Base-by-base conservation (phyloP, 2,113 vertebrate species). In the Cyprinodon brontotheroides region DNA sequence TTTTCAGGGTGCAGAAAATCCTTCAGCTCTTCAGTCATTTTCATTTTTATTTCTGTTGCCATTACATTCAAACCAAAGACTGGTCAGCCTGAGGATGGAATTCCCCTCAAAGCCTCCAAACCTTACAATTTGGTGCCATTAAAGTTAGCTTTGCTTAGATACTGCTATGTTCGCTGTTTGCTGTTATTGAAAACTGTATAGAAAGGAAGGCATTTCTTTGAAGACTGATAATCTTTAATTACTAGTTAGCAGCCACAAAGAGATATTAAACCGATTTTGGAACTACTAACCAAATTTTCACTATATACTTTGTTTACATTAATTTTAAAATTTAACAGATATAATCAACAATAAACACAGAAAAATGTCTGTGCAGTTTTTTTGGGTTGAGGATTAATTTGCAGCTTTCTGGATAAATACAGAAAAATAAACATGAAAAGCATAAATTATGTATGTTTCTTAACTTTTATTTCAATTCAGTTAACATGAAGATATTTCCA, bases 41-140 rank as follows among this genome's bases (percentile, higher is more conserved):
- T 70, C 38, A 45, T 68, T 22, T 38, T 50, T 50, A 17, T 65
- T 50, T 68, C 22, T 47, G 69, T 72, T 62, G 4, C 43, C 76
- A 79, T 84, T 70, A 70, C 88, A 90, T 86, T 80, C 70, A 90
- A 75, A 92, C 90, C 92, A 93, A 91, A 93, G 90, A 92, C 81
- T 72, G 75, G 86, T 86, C 59, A 70, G 63, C 38, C 74, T 82
- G 60, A 65, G 29, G 61, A 64, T 61, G 63, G 43, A 38, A n/a
- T 69, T 78, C 68, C 1, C 17, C 11, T 43, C 65, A 22, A 43
- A 61, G 62, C 22, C 53, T 70, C 61, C 72, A 48, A 61, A 15
- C 38, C 20, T 59, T 68, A 63, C 1, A 29, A 20, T 64, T 57
- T 66, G 59, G 65, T 39, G 13, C 61, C 20, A 4, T 47, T 50